Percentiles rank a stretch among this genome's conserved stretches.
phyloP scores from a whole-genome alignment of 2,797 vertebrate species.

The Chiloscyllium punctatum region DNA sequence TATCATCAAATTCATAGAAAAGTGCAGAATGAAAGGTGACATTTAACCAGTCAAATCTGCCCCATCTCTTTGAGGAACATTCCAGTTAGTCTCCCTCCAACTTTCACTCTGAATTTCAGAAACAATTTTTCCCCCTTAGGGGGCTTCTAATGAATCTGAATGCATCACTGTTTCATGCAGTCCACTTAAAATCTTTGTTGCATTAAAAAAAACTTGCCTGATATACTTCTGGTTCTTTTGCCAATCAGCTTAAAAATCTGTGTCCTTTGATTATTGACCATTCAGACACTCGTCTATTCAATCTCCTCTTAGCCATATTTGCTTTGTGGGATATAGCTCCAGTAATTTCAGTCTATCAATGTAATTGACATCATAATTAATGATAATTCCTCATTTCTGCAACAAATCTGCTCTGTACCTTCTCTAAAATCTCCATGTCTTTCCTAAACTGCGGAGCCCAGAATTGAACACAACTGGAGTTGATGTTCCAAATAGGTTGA shows the following conservation, averaged over 20 bases:
- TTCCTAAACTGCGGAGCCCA: background rate
- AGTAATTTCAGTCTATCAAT: background rate
- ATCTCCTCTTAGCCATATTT: background rate
- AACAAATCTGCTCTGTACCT: background rate
- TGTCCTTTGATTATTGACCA: background rate
- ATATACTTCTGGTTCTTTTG: background rate
- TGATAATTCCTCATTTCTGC: background rate
- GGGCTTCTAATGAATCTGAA: background rate
- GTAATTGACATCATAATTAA: background rate
- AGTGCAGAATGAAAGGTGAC: background rate
- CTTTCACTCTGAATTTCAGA: background rate
- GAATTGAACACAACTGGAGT: background rate
- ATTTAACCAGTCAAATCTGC: background rate
- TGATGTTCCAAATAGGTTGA: background rate
- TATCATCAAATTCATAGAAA: background rate
- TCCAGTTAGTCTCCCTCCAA: background rate
- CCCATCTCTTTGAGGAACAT: background rate
- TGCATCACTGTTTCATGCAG: background rate
- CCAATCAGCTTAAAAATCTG: background rate
- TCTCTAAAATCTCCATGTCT: background rate
- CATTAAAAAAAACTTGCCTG: background rate
- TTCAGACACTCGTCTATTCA: background rate
- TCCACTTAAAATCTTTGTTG: background rate
- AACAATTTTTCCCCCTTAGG: background rate
- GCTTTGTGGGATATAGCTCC: background rate